These are phyloP conservation scores for Nephrocerus scutellatus DNA, from an alignment of 2,888 invertebrate species.

Conservation along the genomic window DNA sequence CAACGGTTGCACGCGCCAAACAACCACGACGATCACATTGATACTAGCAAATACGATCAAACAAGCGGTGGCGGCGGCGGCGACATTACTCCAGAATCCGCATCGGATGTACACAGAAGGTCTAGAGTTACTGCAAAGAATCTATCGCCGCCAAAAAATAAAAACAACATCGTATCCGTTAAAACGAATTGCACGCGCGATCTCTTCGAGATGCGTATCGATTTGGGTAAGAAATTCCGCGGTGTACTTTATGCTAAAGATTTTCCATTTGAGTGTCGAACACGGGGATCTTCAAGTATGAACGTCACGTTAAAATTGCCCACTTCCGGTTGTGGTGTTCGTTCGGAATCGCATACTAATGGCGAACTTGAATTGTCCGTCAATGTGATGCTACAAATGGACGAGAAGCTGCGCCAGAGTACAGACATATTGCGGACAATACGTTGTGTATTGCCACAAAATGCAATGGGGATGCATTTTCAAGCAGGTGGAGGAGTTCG, in stretches of 20 bases:
- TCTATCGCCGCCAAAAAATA: conserved; percentile 44
- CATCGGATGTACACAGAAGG: neutral
- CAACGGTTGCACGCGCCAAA: conserved; percentile 9
- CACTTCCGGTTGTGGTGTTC: conserved; percentile 59
- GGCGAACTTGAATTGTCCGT: conserved; percentile 57
- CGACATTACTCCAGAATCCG: conserved; percentile 3
- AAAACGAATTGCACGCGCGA: conserved; percentile 58
- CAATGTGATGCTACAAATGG: conserved; percentile 67
- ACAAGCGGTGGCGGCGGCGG: conserved; percentile 4
- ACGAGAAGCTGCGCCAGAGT: conserved; percentile 64
- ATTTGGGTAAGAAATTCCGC: conserved; percentile 55
- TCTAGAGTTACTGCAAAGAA: neutral
- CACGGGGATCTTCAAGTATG: conserved; percentile 50
- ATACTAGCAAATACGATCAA: conserved; percentile 11
- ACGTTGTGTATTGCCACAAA: conserved; percentile 50
- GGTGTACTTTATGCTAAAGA: conserved; percentile 70
- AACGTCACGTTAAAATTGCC: conserved; percentile 39
- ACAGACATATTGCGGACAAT: conserved; percentile 62
- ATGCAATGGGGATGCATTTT: conserved; percentile 39
- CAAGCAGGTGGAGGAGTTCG: conserved; percentile 19
- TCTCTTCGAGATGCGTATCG: conserved; percentile 56
- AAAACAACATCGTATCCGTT: conserved; percentile 51
- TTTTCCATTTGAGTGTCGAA: conserved; percentile 64
- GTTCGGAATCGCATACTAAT: conserved; percentile 52
- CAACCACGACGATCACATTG: conserved; percentile 8